These are phyloP conservation scores for Acanthosepion lycidas DNA, from an alignment of 2,888 invertebrate species.

Conservation along the genomic window DNA sequence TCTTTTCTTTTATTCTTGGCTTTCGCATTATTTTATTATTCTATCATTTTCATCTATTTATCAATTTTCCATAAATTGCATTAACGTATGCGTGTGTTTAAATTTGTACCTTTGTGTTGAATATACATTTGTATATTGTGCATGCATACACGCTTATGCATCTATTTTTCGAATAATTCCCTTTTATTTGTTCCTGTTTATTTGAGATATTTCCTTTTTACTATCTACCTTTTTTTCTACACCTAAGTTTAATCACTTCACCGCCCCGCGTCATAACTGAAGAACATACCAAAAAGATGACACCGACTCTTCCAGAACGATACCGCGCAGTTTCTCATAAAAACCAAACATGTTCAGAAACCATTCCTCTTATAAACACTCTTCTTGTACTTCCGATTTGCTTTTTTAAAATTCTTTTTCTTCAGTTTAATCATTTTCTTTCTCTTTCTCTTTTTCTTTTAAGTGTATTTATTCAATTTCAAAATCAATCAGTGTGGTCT, in stretches of 20 bases:
- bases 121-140: not conserved
- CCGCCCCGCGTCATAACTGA: no score
- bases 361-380: not conserved
- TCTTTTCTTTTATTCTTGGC: no score
- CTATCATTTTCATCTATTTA: no score
- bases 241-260: not conserved
- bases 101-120: not conserved
- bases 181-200: not conserved
- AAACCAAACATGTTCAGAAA: not conserved
- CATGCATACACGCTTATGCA: not conserved
- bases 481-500: not conserved
- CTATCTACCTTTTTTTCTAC: not conserved
- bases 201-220: not conserved
- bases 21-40: no score
- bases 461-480: no score
- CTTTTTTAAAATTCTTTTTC: not conserved
- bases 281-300: not conserved
- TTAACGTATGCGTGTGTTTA: no score
- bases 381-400: no score
- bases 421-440: not conserved
- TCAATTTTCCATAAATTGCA: no score
- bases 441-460: not conserved
- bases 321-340: not conserved
- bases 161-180: not conserved
- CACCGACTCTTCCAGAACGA: not conserved